Evolutionary conservation across 2,113 vertebrate genomes (phyloP).

Genomic region (Toxostoma redivivum): DNA sequence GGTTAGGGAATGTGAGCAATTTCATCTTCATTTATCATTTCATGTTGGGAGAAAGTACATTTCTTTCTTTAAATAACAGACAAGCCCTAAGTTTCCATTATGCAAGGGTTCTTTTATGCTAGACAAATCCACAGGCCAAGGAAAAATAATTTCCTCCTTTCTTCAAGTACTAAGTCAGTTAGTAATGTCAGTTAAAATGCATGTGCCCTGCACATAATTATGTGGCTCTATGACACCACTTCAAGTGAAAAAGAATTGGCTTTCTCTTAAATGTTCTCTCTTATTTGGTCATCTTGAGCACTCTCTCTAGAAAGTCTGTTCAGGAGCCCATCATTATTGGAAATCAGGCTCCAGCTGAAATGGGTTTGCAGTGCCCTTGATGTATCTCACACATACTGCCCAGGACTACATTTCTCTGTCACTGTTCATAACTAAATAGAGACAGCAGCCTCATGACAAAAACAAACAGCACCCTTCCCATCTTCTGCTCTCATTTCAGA

Average conservation of each 20-base stretch:
- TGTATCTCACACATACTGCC: neutral
- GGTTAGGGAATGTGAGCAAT: neutral
- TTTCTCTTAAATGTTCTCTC: neutral
- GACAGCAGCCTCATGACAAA: neutral
- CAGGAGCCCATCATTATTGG: neutral
- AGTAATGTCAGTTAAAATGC: neutral
- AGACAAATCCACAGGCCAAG: neutral
- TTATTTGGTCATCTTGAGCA: neutral
- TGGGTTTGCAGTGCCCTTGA: neutral
- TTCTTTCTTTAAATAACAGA: neutral
- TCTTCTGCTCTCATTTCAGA: slow-evolving; percentile 71
- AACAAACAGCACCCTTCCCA: neutral
- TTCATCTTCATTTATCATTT: neutral
- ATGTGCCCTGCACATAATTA: neutral
- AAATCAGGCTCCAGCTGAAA: neutral
- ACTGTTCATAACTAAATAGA: neutral
- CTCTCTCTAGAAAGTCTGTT: neutral
- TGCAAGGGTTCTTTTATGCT: neutral
- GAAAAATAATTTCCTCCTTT: neutral
- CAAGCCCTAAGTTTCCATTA: neutral
- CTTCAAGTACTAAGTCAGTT: neutral
- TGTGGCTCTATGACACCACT: neutral
- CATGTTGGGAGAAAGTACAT: neutral
- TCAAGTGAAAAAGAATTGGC: neutral
- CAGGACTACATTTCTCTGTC: neutral